Evolutionary conservation across 2,797 vertebrate species (phyloP).

Genomic region (Premnoplex brunnescens): DNA sequence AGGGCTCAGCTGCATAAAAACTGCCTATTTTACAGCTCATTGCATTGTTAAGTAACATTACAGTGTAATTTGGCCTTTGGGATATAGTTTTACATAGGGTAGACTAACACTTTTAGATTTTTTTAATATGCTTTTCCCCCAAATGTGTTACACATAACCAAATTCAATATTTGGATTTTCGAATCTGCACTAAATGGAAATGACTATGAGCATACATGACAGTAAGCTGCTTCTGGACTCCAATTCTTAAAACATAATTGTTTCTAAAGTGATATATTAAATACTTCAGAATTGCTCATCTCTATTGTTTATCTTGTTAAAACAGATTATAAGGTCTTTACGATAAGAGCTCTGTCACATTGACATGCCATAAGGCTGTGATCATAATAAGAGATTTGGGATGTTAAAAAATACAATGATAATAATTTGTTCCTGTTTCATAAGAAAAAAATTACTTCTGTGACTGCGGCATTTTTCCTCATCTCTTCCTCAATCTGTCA

Average conservation of each 20-base stretch:
- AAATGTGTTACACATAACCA: neutral
- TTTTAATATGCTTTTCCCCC: neutral
- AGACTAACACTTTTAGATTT: neutral
- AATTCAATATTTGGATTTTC: constrained; percentile 49
- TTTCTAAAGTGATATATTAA: constrained; percentile 33
- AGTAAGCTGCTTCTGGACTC: neutral
- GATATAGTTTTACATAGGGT: constrained; percentile 12
- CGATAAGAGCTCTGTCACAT: neutral
- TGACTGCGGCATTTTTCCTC: neutral
- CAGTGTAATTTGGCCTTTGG: constrained; percentile 16
- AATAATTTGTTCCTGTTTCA: neutral
- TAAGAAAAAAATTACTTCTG: neutral
- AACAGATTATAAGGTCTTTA: neutral
- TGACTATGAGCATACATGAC: neutral
- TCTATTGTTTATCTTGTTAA: neutral
- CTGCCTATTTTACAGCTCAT: constrained; percentile 60
- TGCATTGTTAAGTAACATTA: constrained; percentile 57
- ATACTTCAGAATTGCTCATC: neutral
- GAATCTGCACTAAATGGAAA: constrained; percentile 24
- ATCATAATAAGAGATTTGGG: neutral
- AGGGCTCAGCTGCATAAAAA: constrained; percentile 62
- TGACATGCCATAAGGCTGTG: neutral
- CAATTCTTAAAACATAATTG: neutral
- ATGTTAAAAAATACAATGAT: neutral
- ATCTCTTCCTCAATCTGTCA: neutral